Percentiles rank a stretch among this genome's conserved stretches.
phyloP scores from a whole-genome alignment of 2,113 vertebrate genomes.

The Sinocyclocheilus maitianheensis region DNA sequence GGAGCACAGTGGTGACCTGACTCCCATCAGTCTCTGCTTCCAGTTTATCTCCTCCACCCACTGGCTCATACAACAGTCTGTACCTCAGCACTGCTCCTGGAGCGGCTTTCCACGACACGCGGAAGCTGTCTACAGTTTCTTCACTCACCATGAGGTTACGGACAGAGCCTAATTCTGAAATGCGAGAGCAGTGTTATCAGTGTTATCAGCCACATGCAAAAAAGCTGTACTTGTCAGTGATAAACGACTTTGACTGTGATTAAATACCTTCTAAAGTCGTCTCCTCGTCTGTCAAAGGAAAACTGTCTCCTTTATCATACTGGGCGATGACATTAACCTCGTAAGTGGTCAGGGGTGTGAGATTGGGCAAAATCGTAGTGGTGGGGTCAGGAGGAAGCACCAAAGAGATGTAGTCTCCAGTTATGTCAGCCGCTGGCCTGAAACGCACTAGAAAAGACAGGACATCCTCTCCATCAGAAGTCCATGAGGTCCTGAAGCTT shows the following conservation, averaged over 20 bases:
- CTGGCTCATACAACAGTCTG: constrained; percentile 81
- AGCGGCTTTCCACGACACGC: constrained; percentile 89
- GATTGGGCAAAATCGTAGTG: constrained; percentile 80
- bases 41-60: constrained; percentile 79
- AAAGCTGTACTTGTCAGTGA: neutral
- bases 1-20: constrained; percentile 83
- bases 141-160: constrained; percentile 88
- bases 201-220: neutral
- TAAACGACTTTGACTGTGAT: neutral
- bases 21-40: constrained; percentile 82
- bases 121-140: constrained; percentile 91
- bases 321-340: constrained; percentile 90
- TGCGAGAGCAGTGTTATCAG: neutral
- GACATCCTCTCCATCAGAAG: constrained; percentile 75
- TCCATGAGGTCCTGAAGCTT: constrained; percentile 91
- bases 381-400: constrained; percentile 80
- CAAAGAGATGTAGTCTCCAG: constrained; percentile 83
- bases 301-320: constrained; percentile 90
- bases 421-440: constrained; percentile 78
- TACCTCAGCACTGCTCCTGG: constrained; percentile 89
- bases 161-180: constrained; percentile 86
- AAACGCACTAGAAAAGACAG: constrained; percentile 89
- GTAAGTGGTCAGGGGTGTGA: constrained; percentile 87
- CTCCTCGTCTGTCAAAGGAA: constrained; percentile 85
- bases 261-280: constrained; percentile 89